Base-by-base conservation (phyloP, 2,113 vertebrate species). In the Hippocampus abdominalis region DNA sequence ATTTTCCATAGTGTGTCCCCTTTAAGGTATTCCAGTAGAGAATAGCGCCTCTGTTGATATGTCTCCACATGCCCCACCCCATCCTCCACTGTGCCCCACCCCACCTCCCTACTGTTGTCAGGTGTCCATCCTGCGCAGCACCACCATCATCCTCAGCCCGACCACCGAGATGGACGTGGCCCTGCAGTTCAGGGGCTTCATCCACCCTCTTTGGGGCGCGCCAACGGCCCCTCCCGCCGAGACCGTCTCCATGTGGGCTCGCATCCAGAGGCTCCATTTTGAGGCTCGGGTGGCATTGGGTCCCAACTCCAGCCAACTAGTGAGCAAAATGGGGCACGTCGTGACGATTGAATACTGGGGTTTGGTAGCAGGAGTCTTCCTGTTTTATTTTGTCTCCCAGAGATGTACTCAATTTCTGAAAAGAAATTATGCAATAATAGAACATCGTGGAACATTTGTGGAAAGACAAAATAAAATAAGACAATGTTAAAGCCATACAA, bases 151-250 rank as follows among this genome's bases (percentile, higher is more conserved):
- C 46, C 90, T 96, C 21, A 95, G 90, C 18, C 94, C 95, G 29
- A 94, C 93, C 76, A 91, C 93, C 0, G 95, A 97, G 87, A 95
- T 94, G 77, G 94, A 96, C 0, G 94, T 95, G 32, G 94, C 94
- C 2, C 82, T 96, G 7, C 94, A 95, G 73, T 96, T 95, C 84
- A 93, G 93, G 25, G 95, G 95, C 21, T 97, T 96, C 81, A 92
- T 97, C 78, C 94, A 96, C 76, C 95, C 95, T 0, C 81, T 97
- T 80, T 92, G 94, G 90, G 93, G 91, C 0, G 88, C 90, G 3
- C 92, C 93, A 92, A 1, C 90, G 1, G 29, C 86, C 64, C 42
- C 89, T 66, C 87, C 88, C 15, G 86, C 83, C 0, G 94, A 96
- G 57, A 93, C 89, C 0, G 93, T 96, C 25, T 88, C 91, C 1